Evolutionary conservation across 2,797 vertebrate genomes (phyloP).

Genomic region (Chromobotia macracanthus): DNA sequence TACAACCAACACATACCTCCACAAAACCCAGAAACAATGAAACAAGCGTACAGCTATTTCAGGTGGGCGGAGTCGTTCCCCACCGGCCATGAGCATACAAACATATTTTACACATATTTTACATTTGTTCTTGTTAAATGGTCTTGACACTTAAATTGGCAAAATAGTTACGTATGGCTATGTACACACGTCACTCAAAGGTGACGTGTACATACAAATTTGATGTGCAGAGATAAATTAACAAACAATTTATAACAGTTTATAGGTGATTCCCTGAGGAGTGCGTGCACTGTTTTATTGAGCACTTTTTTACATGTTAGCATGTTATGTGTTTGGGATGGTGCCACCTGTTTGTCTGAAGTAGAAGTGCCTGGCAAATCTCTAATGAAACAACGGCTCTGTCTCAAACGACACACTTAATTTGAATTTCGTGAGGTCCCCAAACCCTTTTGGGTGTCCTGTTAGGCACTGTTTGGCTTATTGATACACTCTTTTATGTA

Average conservation of each 20-base stretch:
- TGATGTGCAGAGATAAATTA: too few species aligned
- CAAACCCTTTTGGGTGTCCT: too few species aligned
- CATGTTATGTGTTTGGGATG: not conserved
- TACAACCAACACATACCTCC: slow-evolving; percentile 68
- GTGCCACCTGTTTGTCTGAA: too few species aligned
- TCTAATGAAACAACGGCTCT: not conserved
- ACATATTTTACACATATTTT: slow-evolving; percentile 22
- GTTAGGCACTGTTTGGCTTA: too few species aligned
- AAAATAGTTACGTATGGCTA: too few species aligned
- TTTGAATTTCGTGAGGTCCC: too few species aligned
- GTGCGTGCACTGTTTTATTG: not conserved
- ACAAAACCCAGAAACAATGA: slow-evolving; percentile 71
- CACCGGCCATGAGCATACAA: slow-evolving; percentile 40
- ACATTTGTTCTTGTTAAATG: too few species aligned
- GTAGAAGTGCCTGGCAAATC: not conserved
- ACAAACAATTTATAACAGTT: too few species aligned
- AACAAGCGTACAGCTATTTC: slow-evolving; percentile 58
- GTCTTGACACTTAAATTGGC: too few species aligned
- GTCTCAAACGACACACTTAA: not conserved
- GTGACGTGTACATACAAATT: not conserved
- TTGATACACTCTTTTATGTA: too few species aligned
- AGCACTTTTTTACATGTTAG: not conserved
- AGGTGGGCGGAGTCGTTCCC: slow-evolving; percentile 58
- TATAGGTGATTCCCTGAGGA: not conserved
- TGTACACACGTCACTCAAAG: too few species aligned